phyloP scores from a whole-genome alignment of 2,113 vertebrate species.

The Gobio gobio region DNA sequence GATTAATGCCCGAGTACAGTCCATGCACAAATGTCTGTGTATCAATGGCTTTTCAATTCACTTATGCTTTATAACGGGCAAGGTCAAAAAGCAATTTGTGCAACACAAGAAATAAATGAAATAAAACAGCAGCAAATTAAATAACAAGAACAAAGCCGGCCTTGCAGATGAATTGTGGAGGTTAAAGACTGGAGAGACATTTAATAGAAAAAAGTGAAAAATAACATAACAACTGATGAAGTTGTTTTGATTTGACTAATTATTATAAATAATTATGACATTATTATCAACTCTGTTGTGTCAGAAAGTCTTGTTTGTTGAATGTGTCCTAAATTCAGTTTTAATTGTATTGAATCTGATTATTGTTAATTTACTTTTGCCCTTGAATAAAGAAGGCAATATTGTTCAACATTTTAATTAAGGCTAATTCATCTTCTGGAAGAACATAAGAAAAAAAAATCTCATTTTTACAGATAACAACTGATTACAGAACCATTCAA shows the following conservation, averaged over 20 bases:
- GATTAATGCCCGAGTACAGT: constrained; percentile 68
- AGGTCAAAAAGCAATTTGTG: constrained; percentile 78
- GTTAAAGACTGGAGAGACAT: constrained; percentile 51
- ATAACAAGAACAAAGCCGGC: constrained; percentile 73
- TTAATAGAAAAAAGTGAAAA: constrained; percentile 56
- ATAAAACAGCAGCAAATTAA: constrained; percentile 75
- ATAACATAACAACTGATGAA: constrained; percentile 74
- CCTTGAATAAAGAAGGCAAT: not conserved
- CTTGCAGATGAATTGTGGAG: constrained; percentile 65
- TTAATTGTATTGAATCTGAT: not conserved
- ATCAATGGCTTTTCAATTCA: constrained; percentile 76
- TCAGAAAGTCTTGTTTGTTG: constrained; percentile 58
- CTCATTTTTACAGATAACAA: constrained; percentile 52
- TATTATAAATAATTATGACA: constrained; percentile 68
- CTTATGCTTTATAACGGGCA: constrained; percentile 74
- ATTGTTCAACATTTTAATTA: not conserved
- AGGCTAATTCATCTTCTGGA: not conserved
- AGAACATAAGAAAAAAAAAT: not conserved
- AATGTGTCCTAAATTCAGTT: constrained; percentile 33
- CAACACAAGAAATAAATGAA: constrained; percentile 76
- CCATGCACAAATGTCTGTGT: constrained; percentile 64
- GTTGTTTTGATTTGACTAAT: constrained; percentile 72
- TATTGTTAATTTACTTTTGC: not conserved
- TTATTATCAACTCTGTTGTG: constrained; percentile 67
- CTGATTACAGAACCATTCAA: not conserved